Evolutionary conservation across 2,888 invertebrate genomes (phyloP), one percentile per base, ranked within the genome.

Genomic region (Podotricha telesiphe): DNA sequence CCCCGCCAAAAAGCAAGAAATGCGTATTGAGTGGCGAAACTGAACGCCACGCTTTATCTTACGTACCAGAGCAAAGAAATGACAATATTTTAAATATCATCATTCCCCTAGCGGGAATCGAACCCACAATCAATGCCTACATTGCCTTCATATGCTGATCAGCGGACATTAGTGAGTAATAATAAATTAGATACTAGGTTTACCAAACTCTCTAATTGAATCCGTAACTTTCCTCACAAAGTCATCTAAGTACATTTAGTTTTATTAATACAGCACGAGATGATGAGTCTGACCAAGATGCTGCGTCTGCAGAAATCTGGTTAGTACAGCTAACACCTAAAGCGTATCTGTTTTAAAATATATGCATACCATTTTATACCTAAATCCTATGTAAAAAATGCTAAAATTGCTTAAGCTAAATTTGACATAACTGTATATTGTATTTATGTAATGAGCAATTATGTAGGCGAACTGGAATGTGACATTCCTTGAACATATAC

Each of bases 401-500:
- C 28, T 53, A 50, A 19, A 55, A 22, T 69, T 15, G 61, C 40
- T 15, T 65, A 11, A 58, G 34, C 10, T 40, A 37, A 65, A 59
- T 65, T 17, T 47, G 7, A 34, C 45, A 20, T 47, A 15, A 40
- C 15, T 13, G 45, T 61, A 22, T 22, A 22, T 40, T 42, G 58
- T 64, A 53, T 61, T 47, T 59, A 69, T 65, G 42, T 69, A 69
- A 69, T 61, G 47, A 66, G 69, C 69, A 69, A 69, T 69, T 65
- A 69, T 65, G 65, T 69, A 55, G 37, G 42, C 42, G 47, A 50
- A 45, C 45, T 53, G 69, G 69, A 69, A 69, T 69, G 69, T 48
- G 65, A 65, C 69, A 69, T 69, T 69, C 69, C 69, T 69, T 48
- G 58, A 65, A 68, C 65, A 68, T 58, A 58, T 68, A 68, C 50